These are phyloP conservation scores for Chelonoidis abingdonii DNA, from an alignment of 2,113 vertebrate species.

Conservation along the genomic window DNA sequence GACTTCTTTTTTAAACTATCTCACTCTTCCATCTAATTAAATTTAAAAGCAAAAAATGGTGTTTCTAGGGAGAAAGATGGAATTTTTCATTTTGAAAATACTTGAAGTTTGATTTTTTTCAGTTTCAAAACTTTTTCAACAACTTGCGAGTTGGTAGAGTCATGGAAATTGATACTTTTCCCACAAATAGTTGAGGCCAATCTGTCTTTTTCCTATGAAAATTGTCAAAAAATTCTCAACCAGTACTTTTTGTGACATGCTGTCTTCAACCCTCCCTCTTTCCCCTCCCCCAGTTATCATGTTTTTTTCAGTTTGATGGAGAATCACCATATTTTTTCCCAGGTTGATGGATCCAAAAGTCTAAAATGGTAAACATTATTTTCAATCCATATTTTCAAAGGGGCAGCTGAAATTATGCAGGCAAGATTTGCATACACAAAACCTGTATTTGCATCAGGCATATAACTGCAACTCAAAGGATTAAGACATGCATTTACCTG, in stretches of 20 bases:
- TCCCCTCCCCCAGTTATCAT: neutral
- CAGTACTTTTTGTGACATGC: neutral
- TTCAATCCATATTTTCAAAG: neutral
- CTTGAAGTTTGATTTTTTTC: neutral
- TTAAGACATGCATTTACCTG: fast-evolving
- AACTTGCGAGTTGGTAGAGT: neutral
- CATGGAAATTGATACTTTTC: neutral
- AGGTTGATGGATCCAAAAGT: neutral
- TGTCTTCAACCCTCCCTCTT: neutral
- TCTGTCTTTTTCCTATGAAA: neutral
- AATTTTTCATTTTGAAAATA: neutral
- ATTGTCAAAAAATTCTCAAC: neutral
- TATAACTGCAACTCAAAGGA: neutral
- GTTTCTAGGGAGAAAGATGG: neutral
- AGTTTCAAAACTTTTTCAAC: neutral
- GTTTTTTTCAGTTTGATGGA: neutral
- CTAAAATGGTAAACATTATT: fast-evolving
- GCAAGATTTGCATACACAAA: neutral
- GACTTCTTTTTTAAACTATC: neutral
- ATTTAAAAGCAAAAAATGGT: neutral
- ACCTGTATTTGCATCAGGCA: fast-evolving
- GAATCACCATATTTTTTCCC: fast-evolving
- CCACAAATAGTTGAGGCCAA: neutral
- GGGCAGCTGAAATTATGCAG: neutral
- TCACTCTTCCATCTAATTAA: neutral